phyloP scores from a whole-genome alignment of 1,140 invertebrate species.

The Eriosoma lanigerum region DNA sequence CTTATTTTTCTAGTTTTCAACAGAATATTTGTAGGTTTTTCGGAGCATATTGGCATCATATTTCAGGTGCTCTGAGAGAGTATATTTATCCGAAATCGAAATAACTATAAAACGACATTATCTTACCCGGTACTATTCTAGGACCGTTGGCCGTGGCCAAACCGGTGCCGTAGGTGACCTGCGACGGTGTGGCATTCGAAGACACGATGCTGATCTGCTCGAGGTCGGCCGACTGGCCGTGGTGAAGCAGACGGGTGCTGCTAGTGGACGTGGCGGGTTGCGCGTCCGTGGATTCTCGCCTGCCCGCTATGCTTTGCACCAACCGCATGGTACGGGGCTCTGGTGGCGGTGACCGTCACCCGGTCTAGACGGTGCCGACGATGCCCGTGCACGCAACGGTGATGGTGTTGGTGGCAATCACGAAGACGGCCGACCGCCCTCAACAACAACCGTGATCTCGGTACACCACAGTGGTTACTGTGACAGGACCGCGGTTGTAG shows the following conservation, averaged over 20 bases:
- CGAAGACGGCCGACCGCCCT: neutral
- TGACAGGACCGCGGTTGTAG: neutral
- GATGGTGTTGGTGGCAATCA: neutral
- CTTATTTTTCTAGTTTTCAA: no score
- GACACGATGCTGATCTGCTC: conserved; percentile 77
- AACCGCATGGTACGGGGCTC: conserved; percentile 62
- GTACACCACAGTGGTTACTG: neutral
- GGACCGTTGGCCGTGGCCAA: conserved; percentile 66
- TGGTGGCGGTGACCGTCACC: neutral
- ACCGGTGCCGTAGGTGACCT: conserved; percentile 66
- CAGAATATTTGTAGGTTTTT: no score
- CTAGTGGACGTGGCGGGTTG: conserved; percentile 57
- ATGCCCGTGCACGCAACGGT: neutral
- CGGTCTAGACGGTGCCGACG: neutral
- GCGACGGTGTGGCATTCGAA: conserved; percentile 63
- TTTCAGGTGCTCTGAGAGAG: no score
- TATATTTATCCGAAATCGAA: no score
- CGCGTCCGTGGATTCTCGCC: conserved; percentile 60
- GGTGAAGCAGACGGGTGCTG: conserved; percentile 58
- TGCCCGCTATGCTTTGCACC: conserved; percentile 67
- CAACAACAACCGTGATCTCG: conserved; percentile 54
- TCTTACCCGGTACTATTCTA: conserved; percentile 66
- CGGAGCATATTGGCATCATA: no score
- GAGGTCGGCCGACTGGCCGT: conserved; percentile 61
- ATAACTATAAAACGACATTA: no score